phyloP scores from a whole-genome alignment of 2,888 invertebrate genomes.

The Drosophila hamatofila region DNA sequence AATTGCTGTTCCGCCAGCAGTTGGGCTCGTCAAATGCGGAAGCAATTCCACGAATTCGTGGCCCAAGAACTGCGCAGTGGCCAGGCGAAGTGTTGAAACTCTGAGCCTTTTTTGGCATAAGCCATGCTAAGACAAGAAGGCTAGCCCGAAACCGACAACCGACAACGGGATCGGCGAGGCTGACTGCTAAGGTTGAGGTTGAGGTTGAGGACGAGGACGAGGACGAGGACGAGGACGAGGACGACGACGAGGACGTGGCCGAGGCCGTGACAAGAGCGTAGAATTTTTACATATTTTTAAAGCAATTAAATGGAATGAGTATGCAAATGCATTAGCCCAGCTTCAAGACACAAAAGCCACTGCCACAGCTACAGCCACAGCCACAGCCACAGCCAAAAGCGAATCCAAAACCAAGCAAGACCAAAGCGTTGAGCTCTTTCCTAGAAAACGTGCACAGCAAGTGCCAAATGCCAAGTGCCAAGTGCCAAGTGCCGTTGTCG shows the following conservation, averaged over 20 bases:
- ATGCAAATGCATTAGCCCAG: constrained; percentile 73
- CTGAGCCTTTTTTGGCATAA: constrained; percentile 74
- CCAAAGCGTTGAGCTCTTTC: constrained; percentile 49
- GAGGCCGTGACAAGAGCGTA: constrained; percentile 66
- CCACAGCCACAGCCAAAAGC: constrained; percentile 9
- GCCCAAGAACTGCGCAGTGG: constrained; percentile 67
- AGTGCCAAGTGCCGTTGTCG: constrained; percentile 44
- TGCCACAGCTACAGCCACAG: constrained; percentile 8
- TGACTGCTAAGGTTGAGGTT: too few species aligned
- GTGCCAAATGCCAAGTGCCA: constrained; percentile 61
- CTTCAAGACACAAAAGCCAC: constrained; percentile 24
- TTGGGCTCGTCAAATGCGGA: constrained; percentile 66
- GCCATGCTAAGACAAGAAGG: constrained; percentile 44
- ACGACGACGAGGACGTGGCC: constrained; percentile 31
- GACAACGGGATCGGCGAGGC: constrained; percentile 6
- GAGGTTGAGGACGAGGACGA: background rate
- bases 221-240: constrained; percentile 3
- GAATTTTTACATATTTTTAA: constrained; percentile 75
- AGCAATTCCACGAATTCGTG: constrained; percentile 78
- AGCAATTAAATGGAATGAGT: constrained; percentile 81
- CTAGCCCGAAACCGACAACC: constrained; percentile 16
- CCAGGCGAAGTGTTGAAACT: constrained; percentile 55
- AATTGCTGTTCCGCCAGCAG: constrained; percentile 43
- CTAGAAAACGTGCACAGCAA: constrained; percentile 71
- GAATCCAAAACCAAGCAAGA: constrained; percentile 21